Evolutionary conservation across 2,888 invertebrate genomes (phyloP).

Genomic region (Eudemis profundana): DNA sequence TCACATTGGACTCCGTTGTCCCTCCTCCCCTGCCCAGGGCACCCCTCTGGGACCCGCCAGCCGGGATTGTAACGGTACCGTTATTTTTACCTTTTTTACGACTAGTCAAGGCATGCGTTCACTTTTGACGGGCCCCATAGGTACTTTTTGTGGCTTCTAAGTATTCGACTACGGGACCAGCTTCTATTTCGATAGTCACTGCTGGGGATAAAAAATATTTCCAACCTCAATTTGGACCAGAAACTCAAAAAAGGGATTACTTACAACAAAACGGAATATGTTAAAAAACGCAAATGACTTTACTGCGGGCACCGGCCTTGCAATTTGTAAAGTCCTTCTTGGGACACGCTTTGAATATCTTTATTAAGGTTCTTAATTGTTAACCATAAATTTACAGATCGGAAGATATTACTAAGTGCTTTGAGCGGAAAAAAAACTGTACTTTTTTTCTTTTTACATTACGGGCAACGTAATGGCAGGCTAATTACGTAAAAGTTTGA

Average conservation of each 20-base stretch:
- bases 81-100: slow-evolving; percentile 75
- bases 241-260: slow-evolving; percentile 5
- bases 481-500: too few relatives aligned
- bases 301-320: slow-evolving; percentile 29
- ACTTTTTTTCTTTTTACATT: not conserved
- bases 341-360: slow-evolving; percentile 3
- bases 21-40: slow-evolving; percentile 2
- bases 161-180: slow-evolving; percentile 41
- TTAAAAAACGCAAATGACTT: slow-evolving; percentile 39
- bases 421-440: slow-evolving; percentile 1
- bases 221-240: slow-evolving; percentile 11
- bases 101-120: slow-evolving; percentile 71
- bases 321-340: slow-evolving; percentile 33
- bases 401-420: slow-evolving; percentile 4
- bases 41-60: slow-evolving; percentile 60
- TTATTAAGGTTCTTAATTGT: slow-evolving; percentile 22
- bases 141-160: slow-evolving; percentile 55
- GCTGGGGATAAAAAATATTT: slow-evolving; percentile 33
- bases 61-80: slow-evolving; percentile 43
- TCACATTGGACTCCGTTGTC: slow-evolving; percentile 23
- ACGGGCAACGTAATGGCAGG: too few relatives aligned
- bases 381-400: slow-evolving; percentile 10
- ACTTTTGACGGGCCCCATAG: slow-evolving; percentile 72
- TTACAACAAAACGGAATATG: slow-evolving; percentile 5
- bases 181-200: slow-evolving; percentile 25